These are phyloP conservation scores for Tapirus indicus DNA, from an alignment of 2,797 vertebrate species.

Conservation along the genomic window DNA sequence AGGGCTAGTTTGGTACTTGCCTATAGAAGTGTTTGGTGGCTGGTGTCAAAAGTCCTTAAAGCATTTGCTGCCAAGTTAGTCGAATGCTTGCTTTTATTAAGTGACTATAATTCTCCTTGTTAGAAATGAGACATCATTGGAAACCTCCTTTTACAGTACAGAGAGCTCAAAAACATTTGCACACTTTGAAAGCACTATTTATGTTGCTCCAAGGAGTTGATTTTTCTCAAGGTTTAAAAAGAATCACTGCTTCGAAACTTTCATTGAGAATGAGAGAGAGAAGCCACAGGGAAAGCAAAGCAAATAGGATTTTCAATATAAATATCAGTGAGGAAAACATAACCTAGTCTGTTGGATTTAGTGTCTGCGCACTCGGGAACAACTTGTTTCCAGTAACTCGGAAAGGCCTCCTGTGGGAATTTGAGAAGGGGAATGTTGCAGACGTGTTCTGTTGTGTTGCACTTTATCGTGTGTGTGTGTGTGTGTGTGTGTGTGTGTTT, in stretches of 20 bases:
- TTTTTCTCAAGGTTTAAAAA: slow-evolving; percentile 61
- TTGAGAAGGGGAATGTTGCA: slow-evolving; percentile 84
- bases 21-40: slow-evolving; percentile 75
- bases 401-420: slow-evolving; percentile 74
- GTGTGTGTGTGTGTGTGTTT: slow-evolving; percentile 77
- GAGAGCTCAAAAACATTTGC: slow-evolving; percentile 47
- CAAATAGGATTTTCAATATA: slow-evolving; percentile 56
- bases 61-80: slow-evolving; percentile 81
- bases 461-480: slow-evolving; percentile 86
- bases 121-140: slow-evolving; percentile 52
- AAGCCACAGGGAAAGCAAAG: slow-evolving; percentile 53
- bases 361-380: slow-evolving; percentile 1
- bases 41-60: slow-evolving; percentile 81
- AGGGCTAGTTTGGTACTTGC: slow-evolving; percentile 76
- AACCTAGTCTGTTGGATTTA: background rate
- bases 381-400: slow-evolving; percentile 66
- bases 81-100: slow-evolving; percentile 76
- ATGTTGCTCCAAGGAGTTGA: background rate
- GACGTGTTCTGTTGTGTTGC: slow-evolving; percentile 87
- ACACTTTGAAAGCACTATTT: slow-evolving; percentile 12
- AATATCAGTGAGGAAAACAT: slow-evolving; percentile 62
- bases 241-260: slow-evolving; percentile 66
- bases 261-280: slow-evolving; percentile 42
- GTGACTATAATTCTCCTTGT: slow-evolving; percentile 75
- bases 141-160: slow-evolving; percentile 23